Conservation (phyloP, 2,888 invertebrate genomes). For the Lobophora halterata region DNA sequence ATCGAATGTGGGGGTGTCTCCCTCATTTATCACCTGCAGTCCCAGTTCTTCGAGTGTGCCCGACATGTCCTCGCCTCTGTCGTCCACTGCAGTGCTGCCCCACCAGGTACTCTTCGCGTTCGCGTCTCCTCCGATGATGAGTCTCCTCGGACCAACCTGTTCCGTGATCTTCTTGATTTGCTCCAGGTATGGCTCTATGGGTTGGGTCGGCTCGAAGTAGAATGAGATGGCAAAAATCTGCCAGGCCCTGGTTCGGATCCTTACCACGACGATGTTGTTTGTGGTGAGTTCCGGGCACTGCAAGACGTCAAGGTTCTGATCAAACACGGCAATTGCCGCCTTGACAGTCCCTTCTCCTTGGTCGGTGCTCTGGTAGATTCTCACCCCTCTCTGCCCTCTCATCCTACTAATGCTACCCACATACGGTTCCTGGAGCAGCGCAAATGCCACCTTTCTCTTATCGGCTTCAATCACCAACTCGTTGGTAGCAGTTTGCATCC, state of each 20-base stretch:
- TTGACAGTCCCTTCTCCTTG: conserved; percentile 2
- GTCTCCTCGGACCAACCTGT: not conserved
- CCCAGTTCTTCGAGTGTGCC: conserved; percentile 17
- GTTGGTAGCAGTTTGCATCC: not conserved
- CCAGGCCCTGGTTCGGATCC: not conserved
- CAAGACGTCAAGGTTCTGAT: not conserved
- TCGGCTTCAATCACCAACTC: not conserved
- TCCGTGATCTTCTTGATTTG: not conserved
- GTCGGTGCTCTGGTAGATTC: conserved; percentile 6
- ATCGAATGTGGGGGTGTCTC: conserved; percentile 12
- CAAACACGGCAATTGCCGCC: conserved; percentile 8
- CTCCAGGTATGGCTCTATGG: conserved; percentile 1
- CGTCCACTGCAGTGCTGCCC: conserved; percentile 18
- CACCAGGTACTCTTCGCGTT: conserved; percentile 28
- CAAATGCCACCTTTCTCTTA: not conserved
- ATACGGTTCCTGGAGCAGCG: conserved; percentile 14
- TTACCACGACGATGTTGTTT: conserved; percentile 3
- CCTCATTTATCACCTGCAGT: conserved; percentile 31
- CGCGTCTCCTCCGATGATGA: not conserved
- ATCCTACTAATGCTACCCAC: too few species aligned
- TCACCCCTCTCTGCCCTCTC: not conserved
- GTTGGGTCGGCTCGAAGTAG: not conserved
- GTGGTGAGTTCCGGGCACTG: not conserved
- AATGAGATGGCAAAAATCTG: not conserved
- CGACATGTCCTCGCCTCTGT: conserved; percentile 18